Evolutionary conservation across 2,888 invertebrate species (phyloP), one percentile per base, ranked within the genome.

Genomic region (Caenorhabditis plicata): DNA sequence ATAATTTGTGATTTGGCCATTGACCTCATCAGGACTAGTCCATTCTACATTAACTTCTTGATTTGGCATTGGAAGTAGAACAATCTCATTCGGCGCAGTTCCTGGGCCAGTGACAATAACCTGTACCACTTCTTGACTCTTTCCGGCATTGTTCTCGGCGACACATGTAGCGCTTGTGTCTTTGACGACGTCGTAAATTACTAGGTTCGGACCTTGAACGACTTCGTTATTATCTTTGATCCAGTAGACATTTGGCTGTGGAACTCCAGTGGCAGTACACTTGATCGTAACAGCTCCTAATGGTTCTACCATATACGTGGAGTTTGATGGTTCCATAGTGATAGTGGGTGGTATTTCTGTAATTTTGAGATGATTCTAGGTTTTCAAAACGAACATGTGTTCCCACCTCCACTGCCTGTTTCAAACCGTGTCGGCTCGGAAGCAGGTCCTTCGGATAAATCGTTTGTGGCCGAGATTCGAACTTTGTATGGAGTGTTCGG

Each of bases 91-190:
- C 7, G 80, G 80, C 11, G 80, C 69, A 7, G 75, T 73, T 20
- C 80, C 80, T 3, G 80, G 80, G 8, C 79, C 77, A 52, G 35
- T 63, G 5, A 77, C 70, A 26, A 51, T 62, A 32, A 78, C 57
- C 9, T 68, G 58, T 17, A 80, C 62, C 8, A 64, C 66, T 33
- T 69, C 64, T 43, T 78, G 75, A 5, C 60, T 56, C 32, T 75
- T 73, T 19, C 79, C 79, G 11, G 76, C 79, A 49, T 74, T 78
- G 61, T 80, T 79, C 38, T 72, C 73, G 13, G 77, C 79, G 19
- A 66, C 43, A 50, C 79, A 79, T 3, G 64, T 75, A 11, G 73
- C 77, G 31, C 68, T 66, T 3, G 72, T 68, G 50, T 79, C 79
- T 47, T 71, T 63, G 19, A 65, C 29, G 20, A 64, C 52, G 25